A percentile compares a stretch with the other conserved stretches of the same genome.
These are phyloP conservation scores for Pandemis corylana DNA, from an alignment of 2,888 invertebrate species.

Conservation along the genomic window DNA sequence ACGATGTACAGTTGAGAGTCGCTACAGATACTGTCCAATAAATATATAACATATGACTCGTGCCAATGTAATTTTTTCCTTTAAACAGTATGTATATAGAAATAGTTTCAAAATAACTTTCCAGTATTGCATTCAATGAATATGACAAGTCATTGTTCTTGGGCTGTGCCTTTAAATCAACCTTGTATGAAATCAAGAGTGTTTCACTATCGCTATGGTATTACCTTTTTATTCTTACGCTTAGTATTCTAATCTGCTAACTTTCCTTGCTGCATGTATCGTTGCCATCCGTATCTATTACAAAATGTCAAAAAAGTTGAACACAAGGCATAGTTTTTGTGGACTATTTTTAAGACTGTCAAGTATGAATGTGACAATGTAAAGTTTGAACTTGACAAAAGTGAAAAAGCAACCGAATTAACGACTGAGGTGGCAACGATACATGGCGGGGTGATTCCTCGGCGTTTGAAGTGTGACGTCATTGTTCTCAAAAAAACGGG, in stretches of 20 bases:
- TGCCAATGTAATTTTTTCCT: too few relatives aligned
- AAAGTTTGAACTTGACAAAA: too few relatives aligned
- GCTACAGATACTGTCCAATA: too few relatives aligned
- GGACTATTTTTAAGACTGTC: too few relatives aligned
- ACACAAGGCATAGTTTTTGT: background rate
- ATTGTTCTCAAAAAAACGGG: background rate
- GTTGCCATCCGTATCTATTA: constrained; percentile 12
- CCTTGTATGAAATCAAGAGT: background rate
- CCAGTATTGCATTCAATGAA: too few relatives aligned
- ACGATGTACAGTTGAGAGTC: too few relatives aligned
- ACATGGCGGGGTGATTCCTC: background rate
- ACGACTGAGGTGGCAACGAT: constrained; percentile 11
- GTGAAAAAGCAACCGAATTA: background rate
- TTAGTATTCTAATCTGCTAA: constrained; percentile 27
- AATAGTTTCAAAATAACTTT: too few relatives aligned
- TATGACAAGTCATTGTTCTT: background rate
- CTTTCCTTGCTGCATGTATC: constrained; percentile 23
- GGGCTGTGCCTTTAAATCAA: background rate
- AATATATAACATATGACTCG: too few relatives aligned
- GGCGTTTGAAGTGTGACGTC: background rate
- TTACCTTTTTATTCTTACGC: background rate
- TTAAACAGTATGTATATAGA: too few relatives aligned
- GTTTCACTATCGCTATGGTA: constrained; percentile 1
- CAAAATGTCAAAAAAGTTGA: background rate
- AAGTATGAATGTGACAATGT: too few relatives aligned